A percentile compares a stretch with the other conserved stretches of the same genome.
phyloP scores from a whole-genome alignment of 2,113 vertebrate genomes.

The Zonotrichia leucophrys region DNA sequence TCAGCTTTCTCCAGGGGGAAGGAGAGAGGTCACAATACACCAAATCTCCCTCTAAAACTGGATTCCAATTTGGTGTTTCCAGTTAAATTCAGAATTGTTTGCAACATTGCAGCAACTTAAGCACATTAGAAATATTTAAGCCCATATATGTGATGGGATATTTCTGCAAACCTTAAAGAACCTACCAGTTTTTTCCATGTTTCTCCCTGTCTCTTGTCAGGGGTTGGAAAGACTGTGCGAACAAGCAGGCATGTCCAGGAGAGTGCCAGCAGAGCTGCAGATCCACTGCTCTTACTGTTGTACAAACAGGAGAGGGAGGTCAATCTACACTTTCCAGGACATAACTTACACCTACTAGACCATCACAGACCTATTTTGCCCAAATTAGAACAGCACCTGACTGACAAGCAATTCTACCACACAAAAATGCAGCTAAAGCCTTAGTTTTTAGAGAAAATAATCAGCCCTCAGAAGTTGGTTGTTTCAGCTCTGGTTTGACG shows the following conservation, averaged over 20 bases:
- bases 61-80: not conserved
- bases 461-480: not conserved
- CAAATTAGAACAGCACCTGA: not conserved
- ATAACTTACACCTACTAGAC: not conserved
- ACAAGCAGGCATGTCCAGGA: slow-evolving; percentile 93
- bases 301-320: not conserved
- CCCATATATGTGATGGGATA: rapidly evolving
- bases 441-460: not conserved
- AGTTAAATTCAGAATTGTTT: not conserved
- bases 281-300: slow-evolving; percentile 89
- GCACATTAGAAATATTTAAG: not conserved
- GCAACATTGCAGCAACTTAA: not conserved
- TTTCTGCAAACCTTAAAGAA: not conserved
- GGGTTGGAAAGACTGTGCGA: slow-evolving; percentile 78
- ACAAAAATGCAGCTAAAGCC: not conserved
- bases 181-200: slow-evolving; percentile 93
- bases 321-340: not conserved
- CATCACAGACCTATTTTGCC: not conserved
- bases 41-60: not conserved
- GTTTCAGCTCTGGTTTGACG: not conserved
- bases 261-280: slow-evolving; percentile 86
- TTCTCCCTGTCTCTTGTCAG: slow-evolving; percentile 86
- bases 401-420: not conserved
- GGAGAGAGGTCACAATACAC: not conserved
- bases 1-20: not conserved